phyloP scores from a whole-genome alignment of 2,888 invertebrate species.

The Idaea aversata region DNA sequence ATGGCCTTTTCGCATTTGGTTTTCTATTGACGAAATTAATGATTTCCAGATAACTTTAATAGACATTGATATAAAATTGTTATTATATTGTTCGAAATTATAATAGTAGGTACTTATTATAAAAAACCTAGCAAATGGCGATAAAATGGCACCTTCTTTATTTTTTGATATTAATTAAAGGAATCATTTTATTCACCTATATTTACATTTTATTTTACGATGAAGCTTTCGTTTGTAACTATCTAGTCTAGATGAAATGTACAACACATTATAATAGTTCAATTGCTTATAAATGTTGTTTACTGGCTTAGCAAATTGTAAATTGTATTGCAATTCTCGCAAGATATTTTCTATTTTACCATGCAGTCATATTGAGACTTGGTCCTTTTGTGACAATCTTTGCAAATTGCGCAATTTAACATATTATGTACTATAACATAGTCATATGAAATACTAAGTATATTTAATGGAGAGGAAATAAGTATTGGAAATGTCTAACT shows the following conservation, averaged over 20 bases:
- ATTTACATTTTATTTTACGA: no score
- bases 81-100: background rate
- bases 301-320: no score
- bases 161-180: no score
- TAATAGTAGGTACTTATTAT: background rate
- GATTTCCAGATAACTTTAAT: background rate
- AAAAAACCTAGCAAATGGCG: background rate
- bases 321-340: background rate
- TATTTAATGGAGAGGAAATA: background rate
- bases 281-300: no score
- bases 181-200: no score
- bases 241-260: no score
- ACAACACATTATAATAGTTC: no score
- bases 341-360: background rate
- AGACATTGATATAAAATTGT: background rate
- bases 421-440: background rate
- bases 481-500: slow-evolving; percentile 2
- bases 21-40: background rate
- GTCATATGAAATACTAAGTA: background rate
- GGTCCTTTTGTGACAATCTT: background rate
- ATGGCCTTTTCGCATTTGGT: no score
- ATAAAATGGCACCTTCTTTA: no score
- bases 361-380: no score
- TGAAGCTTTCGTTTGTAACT: no score
- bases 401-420: background rate